Evolutionary conservation across 2,797 vertebrate genomes (phyloP).

Genomic region (Halcyon badia): DNA sequence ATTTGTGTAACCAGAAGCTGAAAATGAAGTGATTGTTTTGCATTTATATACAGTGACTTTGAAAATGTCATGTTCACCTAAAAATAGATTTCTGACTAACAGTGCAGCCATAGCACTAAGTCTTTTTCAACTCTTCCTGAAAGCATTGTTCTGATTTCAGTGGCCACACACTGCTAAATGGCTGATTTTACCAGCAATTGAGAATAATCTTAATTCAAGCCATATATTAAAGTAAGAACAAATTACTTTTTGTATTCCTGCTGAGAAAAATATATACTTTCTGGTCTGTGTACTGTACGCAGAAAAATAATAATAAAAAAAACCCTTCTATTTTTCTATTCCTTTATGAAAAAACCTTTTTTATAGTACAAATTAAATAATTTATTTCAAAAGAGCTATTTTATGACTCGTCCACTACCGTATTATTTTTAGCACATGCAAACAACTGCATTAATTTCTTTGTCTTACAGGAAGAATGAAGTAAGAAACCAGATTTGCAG

Average conservation of each 20-base stretch:
- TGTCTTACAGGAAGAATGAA: background rate
- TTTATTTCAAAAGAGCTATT: background rate
- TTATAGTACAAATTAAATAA: background rate
- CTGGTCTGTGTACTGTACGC: background rate
- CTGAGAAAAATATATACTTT: conserved; percentile 9
- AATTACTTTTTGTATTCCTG: background rate
- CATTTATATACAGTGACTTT: conserved; percentile 27
- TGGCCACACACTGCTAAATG: conserved; percentile 1
- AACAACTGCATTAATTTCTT: background rate
- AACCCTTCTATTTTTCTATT: background rate
- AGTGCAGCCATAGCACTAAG: background rate
- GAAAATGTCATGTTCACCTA: conserved; percentile 52
- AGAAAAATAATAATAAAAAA: background rate
- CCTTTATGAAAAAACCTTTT: background rate
- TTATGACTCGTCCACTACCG: background rate
- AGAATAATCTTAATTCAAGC: background rate
- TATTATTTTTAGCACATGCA: background rate
- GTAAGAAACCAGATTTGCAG: background rate
- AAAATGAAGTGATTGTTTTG: conserved; percentile 47
- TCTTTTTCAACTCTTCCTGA: conserved; percentile 1
- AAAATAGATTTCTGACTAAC: conserved; percentile 43
- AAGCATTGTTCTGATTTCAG: conserved; percentile 7
- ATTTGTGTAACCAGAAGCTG: conserved; percentile 7
- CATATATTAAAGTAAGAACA: background rate
- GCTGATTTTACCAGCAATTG: background rate